Evolutionary conservation across 2,113 vertebrate genomes (phyloP).

Genomic region (Pseudonaja textilis): DNA sequence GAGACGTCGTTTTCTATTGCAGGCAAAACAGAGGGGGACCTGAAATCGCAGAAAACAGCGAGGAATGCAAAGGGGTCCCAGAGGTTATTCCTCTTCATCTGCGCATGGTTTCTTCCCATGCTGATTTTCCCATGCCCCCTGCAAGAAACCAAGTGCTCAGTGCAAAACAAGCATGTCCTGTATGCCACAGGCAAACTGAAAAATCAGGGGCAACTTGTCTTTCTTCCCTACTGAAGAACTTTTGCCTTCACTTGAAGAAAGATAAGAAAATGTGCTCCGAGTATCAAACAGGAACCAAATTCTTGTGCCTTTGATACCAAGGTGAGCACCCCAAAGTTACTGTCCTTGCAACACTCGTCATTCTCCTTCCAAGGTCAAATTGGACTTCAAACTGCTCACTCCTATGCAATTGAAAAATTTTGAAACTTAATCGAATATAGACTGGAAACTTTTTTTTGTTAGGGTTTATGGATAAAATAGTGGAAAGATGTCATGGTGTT

Average conservation of each 20-base stretch:
- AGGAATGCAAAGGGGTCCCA: not conserved
- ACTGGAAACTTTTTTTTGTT: no score
- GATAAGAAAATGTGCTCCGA: not conserved
- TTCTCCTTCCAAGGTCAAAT: not conserved
- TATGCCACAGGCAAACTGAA: conserved; percentile 4
- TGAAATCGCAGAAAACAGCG: not conserved
- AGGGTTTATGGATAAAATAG: no score
- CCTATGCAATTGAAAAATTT: no score
- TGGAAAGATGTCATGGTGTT: no score
- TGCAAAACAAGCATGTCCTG: conserved; percentile 15
- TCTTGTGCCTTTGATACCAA: not conserved
- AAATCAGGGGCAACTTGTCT: not conserved
- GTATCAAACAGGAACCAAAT: not conserved
- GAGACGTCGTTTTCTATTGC: not conserved
- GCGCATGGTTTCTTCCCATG: not conserved
- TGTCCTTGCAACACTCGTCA: no score
- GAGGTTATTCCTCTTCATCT: not conserved
- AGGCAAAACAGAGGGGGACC: not conserved
- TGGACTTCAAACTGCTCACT: not conserved
- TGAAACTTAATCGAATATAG: no score
- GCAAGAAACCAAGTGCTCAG: not conserved
- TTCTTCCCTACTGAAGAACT: not conserved
- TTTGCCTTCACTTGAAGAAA: not conserved
- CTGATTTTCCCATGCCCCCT: conserved; percentile 35
- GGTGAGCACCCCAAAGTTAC: no score